A percentile compares a stretch with the other conserved stretches of the same genome.
These are phyloP conservation scores for Chauna torquata DNA, from an alignment of 2,113 vertebrate genomes.

Conservation along the genomic window DNA sequence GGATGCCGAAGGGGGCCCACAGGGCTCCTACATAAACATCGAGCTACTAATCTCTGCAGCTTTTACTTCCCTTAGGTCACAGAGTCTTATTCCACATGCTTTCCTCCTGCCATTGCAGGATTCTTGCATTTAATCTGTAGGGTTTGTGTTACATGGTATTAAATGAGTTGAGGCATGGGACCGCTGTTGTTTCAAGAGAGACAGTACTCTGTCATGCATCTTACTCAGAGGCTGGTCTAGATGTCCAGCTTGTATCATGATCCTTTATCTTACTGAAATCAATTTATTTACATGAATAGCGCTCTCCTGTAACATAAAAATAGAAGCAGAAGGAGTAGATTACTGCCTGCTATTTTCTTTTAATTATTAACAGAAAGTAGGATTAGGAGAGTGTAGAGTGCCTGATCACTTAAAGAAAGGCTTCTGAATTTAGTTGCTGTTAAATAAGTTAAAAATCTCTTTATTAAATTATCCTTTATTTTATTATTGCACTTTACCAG, in stretches of 20 bases:
- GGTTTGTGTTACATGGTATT: neutral
- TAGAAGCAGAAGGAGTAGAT: neutral
- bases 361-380: neutral
- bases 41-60: neutral
- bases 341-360: neutral
- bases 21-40: neutral
- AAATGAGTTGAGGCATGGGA: neutral
- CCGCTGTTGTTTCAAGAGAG: neutral
- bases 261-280: neutral
- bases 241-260: neutral
- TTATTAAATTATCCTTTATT: slow-evolving; percentile 57
- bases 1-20: neutral
- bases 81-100: neutral
- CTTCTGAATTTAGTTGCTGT: neutral
- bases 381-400: neutral
- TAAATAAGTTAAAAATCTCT: slow-evolving; percentile 39
- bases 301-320: neutral
- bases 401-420: neutral
- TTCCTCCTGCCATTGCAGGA: neutral
- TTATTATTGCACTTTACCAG: slow-evolving; percentile 41
- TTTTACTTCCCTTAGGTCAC: neutral
- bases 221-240: neutral
- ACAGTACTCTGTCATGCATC: neutral
- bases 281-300: neutral
- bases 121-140: neutral